A percentile compares a stretch with the other conserved stretches of the same genome.
Evolutionary conservation across 2,113 vertebrate species (phyloP).

Genomic region (Opisthocomus hoazin): DNA sequence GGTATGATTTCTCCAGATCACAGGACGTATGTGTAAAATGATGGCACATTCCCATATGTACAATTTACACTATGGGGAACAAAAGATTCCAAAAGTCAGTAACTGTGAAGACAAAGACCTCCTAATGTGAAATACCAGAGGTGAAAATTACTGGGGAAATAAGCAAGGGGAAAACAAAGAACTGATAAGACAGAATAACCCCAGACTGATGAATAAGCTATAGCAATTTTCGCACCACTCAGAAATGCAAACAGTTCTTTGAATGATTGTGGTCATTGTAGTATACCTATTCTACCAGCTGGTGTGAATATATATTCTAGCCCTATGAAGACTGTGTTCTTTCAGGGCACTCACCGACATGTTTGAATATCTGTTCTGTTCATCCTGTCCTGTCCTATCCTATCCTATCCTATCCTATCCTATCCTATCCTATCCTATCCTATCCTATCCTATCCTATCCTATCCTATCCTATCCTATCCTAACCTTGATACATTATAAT

Average conservation of each 20-base stretch:
- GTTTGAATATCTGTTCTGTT: not conserved
- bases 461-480: not conserved
- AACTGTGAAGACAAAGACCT: not conserved
- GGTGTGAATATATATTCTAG: not conserved
- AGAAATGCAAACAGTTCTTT: not conserved
- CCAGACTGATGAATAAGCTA: not conserved
- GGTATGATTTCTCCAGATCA: not conserved
- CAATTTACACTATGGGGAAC: not conserved
- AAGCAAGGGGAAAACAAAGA: not conserved
- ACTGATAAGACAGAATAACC: not conserved
- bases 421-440: not conserved
- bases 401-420: not conserved
- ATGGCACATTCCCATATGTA: not conserved
- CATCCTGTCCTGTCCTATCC: not conserved
- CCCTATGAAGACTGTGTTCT: not conserved
- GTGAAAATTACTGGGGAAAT: not conserved
- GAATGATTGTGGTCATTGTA: not conserved
- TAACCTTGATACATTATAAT: not conserved
- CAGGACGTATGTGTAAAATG: not conserved
- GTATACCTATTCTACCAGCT: not conserved
- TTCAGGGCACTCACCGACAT: not conserved
- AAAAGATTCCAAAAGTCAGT: not conserved
- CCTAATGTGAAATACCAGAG: not conserved
- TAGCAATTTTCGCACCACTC: not conserved
- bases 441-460: not conserved